Evolutionary conservation across 2,797 vertebrate genomes (phyloP), one percentile per base, ranked within the genome.

Genomic region (Gymnopithys bicolor): DNA sequence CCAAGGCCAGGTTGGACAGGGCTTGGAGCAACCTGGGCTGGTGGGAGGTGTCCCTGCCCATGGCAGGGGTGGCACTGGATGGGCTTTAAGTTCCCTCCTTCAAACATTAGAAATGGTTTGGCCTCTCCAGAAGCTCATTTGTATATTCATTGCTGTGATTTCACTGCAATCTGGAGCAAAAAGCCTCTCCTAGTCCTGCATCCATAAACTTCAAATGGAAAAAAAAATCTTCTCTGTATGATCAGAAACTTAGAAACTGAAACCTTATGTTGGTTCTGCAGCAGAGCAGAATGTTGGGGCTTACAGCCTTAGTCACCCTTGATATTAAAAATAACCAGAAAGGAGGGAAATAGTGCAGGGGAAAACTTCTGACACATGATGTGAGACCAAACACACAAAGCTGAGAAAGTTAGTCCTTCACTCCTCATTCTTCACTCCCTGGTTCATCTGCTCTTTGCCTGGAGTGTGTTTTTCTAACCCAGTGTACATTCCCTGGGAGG

Each of bases 401-500:
- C 37, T 28, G 25, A 10, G 17, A 19, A 59, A 17, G 27, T 46
- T 25, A 13, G 22, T 63, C 19, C 32, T 74, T 70, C 33, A 16
- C 5, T 89, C 79, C n/a, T 53, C 17, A 13, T 51, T 81, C 27
- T 49, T 55, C 22, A 27, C 39, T 76, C 59, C 30, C 41, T 51
- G 23, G 2, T 41, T 52, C 7, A 32, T 51, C 24, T 93, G 18
- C 2, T 46, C 58, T 23, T 13, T 33, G 18, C 60, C 39, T 17
- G 18, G 14, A 18, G 4, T 39, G 10, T 2, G 49, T 43, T 63
- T 70, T 66, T 17, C 41, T 23, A 58, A 1, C 21, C 2, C 2
- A 41, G 30, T 0, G 0, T 11, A 2, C 8, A 16, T 15, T 41
- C 13, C 19, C 25, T 30, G 2, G 13, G n/a, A 45, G 73, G 3